Percentiles rank a stretch among this genome's conserved stretches.
phyloP scores from a whole-genome alignment of 2,113 vertebrate species.

The Daphoenositta chrysoptera region DNA sequence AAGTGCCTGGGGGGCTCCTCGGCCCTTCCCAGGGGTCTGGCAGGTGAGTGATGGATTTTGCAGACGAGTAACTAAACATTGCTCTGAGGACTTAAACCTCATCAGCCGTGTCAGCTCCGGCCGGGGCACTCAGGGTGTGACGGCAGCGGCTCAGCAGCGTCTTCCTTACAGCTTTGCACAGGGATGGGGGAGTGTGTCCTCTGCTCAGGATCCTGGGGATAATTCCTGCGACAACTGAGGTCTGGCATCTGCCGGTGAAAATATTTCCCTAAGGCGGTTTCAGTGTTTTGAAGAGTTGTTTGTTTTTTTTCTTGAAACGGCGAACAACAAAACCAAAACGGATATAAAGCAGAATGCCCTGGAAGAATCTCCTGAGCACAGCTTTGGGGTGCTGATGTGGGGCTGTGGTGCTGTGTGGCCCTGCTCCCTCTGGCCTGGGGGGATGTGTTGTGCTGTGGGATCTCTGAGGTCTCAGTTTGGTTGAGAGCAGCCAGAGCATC shows the following conservation, averaged over 20 bases:
- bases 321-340: not conserved
- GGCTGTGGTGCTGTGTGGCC: accelerated
- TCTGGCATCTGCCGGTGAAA: not conserved
- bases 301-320: not conserved
- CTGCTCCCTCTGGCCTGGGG: not conserved
- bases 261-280: not conserved
- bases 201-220: not conserved
- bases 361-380: not conserved
- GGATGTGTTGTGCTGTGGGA: accelerated
- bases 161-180: accelerated
- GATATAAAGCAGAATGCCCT: not conserved
- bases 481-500: accelerated
- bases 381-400: not conserved
- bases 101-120: accelerated
- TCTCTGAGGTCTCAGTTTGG: not conserved
- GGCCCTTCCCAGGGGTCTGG: accelerated
- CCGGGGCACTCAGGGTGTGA: accelerated
- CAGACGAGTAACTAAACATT: not conserved
- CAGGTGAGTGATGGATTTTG: not conserved
- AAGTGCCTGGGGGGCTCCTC: not conserved
- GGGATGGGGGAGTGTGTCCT: not conserved
- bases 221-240: not conserved
- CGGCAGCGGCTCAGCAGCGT: not conserved
- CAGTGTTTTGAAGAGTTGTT: not conserved
- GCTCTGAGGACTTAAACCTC: not conserved